Conservation (phyloP, 2,888 invertebrate species). For the Ligdia adustata region DNA sequence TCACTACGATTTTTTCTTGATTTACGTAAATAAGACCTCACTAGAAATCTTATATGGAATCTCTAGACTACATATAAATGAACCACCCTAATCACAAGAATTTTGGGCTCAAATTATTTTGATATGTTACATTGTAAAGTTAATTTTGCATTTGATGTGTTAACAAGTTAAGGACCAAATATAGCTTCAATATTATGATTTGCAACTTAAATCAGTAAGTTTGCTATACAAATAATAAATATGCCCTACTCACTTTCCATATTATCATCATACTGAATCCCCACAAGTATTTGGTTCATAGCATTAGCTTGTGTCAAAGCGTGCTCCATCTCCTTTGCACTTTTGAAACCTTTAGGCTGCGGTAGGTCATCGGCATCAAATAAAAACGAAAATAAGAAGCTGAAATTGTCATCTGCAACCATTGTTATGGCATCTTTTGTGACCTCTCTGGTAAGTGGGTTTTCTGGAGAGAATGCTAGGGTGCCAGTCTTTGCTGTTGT, state of each 20-base stretch:
- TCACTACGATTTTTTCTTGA: no score
- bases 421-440: slow-evolving; percentile 67
- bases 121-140: no score
- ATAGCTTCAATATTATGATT: no score
- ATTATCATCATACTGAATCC: slow-evolving; percentile 72
- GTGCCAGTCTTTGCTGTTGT: slow-evolving; percentile 67
- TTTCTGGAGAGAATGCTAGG: slow-evolving; percentile 76
- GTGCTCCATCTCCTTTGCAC: slow-evolving; percentile 63
- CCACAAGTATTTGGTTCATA: slow-evolving; percentile 73
- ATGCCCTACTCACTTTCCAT: slow-evolving; percentile 68
- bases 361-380: slow-evolving; percentile 68
- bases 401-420: slow-evolving; percentile 71
- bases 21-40: no score
- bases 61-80: no score
- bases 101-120: no score
- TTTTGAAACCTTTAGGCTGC: slow-evolving; percentile 67
- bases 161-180: no score
- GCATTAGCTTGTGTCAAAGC: slow-evolving; percentile 70
- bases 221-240: background rate
- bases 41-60: no score
- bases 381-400: slow-evolving; percentile 58
- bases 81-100: no score
- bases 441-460: slow-evolving; percentile 63
- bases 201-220: no score
- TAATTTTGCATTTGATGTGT: no score